These are phyloP conservation scores for Xenus cinereus DNA, from an alignment of 2,113 vertebrate species.

Conservation along the genomic window DNA sequence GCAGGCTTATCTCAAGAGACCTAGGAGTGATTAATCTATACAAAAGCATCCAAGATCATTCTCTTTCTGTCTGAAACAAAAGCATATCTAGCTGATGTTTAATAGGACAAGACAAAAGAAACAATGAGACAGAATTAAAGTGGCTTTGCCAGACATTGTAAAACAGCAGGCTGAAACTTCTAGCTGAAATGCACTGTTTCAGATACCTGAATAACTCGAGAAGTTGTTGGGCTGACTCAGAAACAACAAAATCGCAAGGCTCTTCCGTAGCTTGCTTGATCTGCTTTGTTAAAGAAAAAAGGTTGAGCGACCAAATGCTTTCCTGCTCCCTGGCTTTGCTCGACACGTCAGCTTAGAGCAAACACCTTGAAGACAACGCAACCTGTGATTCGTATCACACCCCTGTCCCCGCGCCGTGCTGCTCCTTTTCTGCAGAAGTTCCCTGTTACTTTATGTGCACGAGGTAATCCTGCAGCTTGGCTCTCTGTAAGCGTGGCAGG, in stretches of 20 bases:
- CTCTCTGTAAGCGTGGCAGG: not conserved
- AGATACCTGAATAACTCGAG: not conserved
- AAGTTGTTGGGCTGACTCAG: not conserved
- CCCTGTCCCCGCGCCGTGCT: fast-evolving
- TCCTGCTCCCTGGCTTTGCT: not conserved
- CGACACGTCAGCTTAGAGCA: not conserved
- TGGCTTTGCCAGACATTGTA: not conserved
- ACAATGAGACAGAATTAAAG: not conserved
- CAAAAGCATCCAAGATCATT: not conserved
- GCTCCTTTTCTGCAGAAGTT: not conserved
- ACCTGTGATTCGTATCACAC: not conserved
- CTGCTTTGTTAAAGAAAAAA: not conserved
- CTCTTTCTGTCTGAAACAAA: not conserved
- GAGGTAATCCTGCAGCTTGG: not conserved
- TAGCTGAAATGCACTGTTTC: not conserved
- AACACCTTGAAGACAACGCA: not conserved
- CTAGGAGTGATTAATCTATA: not conserved
- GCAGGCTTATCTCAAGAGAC: not conserved
- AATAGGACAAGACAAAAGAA: not conserved
- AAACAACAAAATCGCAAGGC: not conserved
- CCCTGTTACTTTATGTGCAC: not conserved
- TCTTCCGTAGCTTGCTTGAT: not conserved
- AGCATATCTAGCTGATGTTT: not conserved
- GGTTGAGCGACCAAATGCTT: not conserved
- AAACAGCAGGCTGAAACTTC: not conserved